Evolutionary conservation across 2,888 invertebrate genomes (phyloP).

Genomic region (Drosophila birchii): DNA sequence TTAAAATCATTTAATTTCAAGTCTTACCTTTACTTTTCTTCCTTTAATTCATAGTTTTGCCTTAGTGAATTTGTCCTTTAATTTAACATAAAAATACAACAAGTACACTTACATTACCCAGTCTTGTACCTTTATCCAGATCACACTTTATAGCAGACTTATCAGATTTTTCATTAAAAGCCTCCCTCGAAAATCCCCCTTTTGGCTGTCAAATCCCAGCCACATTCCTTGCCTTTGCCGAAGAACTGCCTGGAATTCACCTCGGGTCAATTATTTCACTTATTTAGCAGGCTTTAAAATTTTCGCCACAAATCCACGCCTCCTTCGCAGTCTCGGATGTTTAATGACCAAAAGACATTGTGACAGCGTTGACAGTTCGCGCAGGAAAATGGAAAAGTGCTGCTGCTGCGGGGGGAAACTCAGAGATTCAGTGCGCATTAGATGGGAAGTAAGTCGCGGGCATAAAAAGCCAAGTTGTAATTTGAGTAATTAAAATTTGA

Average conservation of each 20-base stretch:
- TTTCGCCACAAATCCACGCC: constrained; percentile 42
- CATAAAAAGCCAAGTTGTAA: constrained; percentile 75
- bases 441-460: constrained; percentile 58
- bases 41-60: background rate
- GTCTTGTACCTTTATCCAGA: background rate
- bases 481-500: constrained; percentile 79
- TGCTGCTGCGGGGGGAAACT: background rate
- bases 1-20: no score
- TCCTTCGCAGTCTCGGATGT: constrained; percentile 51
- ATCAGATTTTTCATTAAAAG: constrained; percentile 32
- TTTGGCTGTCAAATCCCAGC: constrained; percentile 19
- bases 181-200: constrained; percentile 7
- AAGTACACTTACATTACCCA: background rate
- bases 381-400: constrained; percentile 18
- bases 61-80: background rate
- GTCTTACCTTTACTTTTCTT: background rate
- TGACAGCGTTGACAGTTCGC: constrained; percentile 74
- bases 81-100: background rate
- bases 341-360: constrained; percentile 70
- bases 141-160: constrained; percentile 31
- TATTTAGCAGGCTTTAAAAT: constrained; percentile 66
- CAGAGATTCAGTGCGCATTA: constrained; percentile 25
- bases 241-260: constrained; percentile 24
- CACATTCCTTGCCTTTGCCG: constrained; percentile 17
- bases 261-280: constrained; percentile 72